Evolutionary conservation across 1,140 invertebrate species (phyloP).

Genomic region (Bathynomus jamesi): DNA sequence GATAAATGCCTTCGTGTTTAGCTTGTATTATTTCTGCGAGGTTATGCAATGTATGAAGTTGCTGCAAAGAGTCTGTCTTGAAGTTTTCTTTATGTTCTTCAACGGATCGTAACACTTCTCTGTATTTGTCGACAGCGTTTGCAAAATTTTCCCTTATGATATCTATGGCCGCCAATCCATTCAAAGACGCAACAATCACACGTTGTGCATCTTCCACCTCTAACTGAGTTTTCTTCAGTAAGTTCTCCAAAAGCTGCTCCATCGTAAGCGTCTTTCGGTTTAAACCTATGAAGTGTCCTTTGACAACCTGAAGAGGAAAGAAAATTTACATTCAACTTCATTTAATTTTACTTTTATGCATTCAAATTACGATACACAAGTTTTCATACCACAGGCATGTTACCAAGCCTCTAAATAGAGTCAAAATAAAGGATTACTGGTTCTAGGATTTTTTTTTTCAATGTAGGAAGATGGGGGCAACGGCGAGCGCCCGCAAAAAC

Average conservation of each 20-base stretch:
- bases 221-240: constrained; percentile 56
- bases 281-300: constrained; percentile 52
- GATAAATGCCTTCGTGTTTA: constrained; percentile 42
- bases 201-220: constrained; percentile 61
- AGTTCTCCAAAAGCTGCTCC: constrained; percentile 56
- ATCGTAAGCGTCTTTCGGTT: constrained; percentile 56
- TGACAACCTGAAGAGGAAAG: constrained; percentile 43
- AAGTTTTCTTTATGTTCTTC: constrained; percentile 50
- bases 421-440: too few relatives aligned
- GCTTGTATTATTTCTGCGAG: constrained; percentile 50
- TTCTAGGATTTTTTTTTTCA: too few relatives aligned
- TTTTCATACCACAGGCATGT: too few relatives aligned
- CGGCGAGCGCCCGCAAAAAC: too few relatives aligned
- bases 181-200: constrained; percentile 54
- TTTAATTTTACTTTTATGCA: too few relatives aligned
- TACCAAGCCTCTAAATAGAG: too few relatives aligned
- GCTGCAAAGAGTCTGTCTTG: constrained; percentile 53
- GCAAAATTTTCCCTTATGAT: constrained; percentile 51
- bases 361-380: too few relatives aligned
- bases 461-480: too few relatives aligned
- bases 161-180: constrained; percentile 57
- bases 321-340: not conserved
- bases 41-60: constrained; percentile 63
- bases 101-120: constrained; percentile 51
- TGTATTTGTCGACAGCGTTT: constrained; percentile 54